Base-by-base conservation (phyloP, 2,797 vertebrate species). In the Sebastes flavidus region DNA sequence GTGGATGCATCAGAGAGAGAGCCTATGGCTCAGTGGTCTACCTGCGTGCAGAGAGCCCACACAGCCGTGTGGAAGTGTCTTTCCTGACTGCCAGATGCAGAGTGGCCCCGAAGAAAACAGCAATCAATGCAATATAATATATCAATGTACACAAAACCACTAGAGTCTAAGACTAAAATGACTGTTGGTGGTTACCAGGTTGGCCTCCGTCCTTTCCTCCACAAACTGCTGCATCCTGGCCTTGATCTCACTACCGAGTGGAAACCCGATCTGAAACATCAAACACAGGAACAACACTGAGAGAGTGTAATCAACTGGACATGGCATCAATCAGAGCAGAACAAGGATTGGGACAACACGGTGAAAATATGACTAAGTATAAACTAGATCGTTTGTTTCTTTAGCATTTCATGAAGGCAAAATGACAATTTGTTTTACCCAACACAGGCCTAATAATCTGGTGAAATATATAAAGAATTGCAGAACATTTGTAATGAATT, bases 191-290 rank as follows among this genome's bases (percentile, higher is more conserved):
- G 18, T 87, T 95, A 99, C 98, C 97, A 98, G 95, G 18, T 95
- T 97, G 27, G 87, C 95, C 84, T 97, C 96, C 5, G 95, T 94
- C 52, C 87, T 88, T 61, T 97, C 96, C 86, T 97, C 96, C 74
- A 96, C 82, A 81, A 97, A 95, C 87, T 95, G 94, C 55, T 96
- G 94, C 65, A 97, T 90, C 82, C 88, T 94, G 12, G 91, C 92
- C 30, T 59, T 91, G 38, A 97, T 89, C 38, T 95, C 90, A 24
- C 72, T 82, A 0, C 89, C 85, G 7, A 90, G 83, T 2, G 92
- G 92, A 42, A 90, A 16, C 70, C 78, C 63, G 49, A 66, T 94
- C 97, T 98, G 79, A 72, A 85, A 92, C 18, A 63, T 58, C 18
- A 46, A 76, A 36, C 8, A 81, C 0, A 42, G 18, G 71, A 73